Evolutionary conservation across 2,888 invertebrate genomes (phyloP), one percentile per base, ranked within the genome.

Genomic region (Molorchus minor): DNA sequence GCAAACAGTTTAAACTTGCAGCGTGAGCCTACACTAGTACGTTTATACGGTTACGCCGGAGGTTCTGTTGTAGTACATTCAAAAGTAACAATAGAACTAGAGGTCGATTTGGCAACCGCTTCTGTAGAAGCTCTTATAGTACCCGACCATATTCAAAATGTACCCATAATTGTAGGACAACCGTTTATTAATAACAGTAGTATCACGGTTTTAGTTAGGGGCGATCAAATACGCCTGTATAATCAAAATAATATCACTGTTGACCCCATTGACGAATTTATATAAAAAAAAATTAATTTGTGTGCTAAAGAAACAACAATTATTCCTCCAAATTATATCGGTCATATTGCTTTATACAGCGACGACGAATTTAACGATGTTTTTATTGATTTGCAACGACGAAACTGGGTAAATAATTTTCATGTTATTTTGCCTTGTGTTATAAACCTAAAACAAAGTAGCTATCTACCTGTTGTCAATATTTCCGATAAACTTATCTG

Each of bases 111-210:
- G 40, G 58, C 60, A 4, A 12, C 12, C 8, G 59, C 57, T 10
- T 35, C 15, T 12, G 58, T 67, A 10, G 54, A 58, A 12, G 62
- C 61, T 3, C 49, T 69, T 15, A 49, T 65, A 0, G 65, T 69
- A 2, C 63, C 63, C 13, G 65, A 69, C 38, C 2, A 49, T 25
- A 52, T 58, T 13, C 65, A 67, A 52, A 25, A 58, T 30, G 60
- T 66, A 10, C 45, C 67, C 2, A 25, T 67, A 20, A 67, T 69
- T 30, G 45, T 67, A 7, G 65, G 64, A 15, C 67, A 65, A 49
- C 55, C 58, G 16, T 63, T 65, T 55, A 19, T 61, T 8, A 60
- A 65, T 56, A 33, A 61, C 25, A 16, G 49, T 16, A 46, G 61
- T 49, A 41, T 65, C 8, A 51, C 51, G 1, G 57, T 65, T 7